Conservation (phyloP, 2,797 vertebrate species). For the Alectoris magna region DNA sequence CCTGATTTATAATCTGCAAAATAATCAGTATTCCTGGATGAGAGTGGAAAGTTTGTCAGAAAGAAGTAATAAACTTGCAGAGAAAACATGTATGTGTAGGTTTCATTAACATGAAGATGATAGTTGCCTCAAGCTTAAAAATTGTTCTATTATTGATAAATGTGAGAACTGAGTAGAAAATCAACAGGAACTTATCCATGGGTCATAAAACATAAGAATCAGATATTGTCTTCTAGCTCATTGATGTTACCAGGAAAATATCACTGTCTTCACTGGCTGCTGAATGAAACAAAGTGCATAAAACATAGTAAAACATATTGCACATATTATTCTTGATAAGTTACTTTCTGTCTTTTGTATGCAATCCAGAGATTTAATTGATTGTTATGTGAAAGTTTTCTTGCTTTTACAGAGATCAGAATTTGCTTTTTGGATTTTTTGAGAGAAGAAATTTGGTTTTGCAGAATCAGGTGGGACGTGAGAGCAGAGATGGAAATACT, state of each 20-base stretch:
- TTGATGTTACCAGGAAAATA: conserved; percentile 12
- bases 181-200: neutral
- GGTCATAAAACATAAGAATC: neutral
- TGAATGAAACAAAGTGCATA: neutral
- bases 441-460: neutral
- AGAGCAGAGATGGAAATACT: conserved; percentile 24
- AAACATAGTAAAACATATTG: neutral
- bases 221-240: neutral
- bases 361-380: neutral
- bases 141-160: neutral
- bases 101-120: neutral
- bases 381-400: neutral
- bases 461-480: neutral
- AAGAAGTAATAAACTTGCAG: neutral
- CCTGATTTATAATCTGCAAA: neutral
- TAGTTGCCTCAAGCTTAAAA: neutral
- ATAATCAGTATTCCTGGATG: neutral
- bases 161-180: neutral
- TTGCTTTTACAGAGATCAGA: neutral
- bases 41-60: neutral
- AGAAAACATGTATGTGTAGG: neutral
- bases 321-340: neutral
- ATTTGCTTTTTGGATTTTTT: neutral
- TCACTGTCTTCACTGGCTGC: neutral
- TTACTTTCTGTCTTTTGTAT: neutral